These are phyloP conservation scores for Notodonta ziczac DNA, from an alignment of 2,888 invertebrate species.

Conservation along the genomic window DNA sequence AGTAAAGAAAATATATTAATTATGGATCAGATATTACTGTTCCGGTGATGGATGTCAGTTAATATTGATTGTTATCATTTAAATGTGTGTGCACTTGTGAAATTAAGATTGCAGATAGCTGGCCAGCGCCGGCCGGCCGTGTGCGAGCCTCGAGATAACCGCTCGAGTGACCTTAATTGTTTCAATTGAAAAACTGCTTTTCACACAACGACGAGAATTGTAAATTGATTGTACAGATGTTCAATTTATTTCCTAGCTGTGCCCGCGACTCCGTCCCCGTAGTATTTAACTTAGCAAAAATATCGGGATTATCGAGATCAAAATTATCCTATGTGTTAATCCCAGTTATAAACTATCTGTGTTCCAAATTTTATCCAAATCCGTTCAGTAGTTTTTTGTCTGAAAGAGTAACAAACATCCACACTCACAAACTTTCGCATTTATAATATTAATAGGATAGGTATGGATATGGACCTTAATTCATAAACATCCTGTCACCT, in stretches of 20 bases:
- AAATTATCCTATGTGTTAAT: too few relatives aligned
- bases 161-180: slow-evolving; percentile 77
- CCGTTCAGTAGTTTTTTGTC: too few relatives aligned
- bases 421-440: too few relatives aligned
- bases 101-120: slow-evolving; percentile 11
- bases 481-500: background rate
- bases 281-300: too few relatives aligned
- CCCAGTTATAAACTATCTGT: too few relatives aligned
- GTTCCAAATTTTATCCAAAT: too few relatives aligned
- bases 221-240: slow-evolving; percentile 70
- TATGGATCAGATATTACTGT: slow-evolving; percentile 9
- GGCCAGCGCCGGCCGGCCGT: background rate
- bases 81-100: slow-evolving; percentile 9
- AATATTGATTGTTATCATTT: slow-evolving; percentile 8
- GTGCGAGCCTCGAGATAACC: slow-evolving; percentile 22
- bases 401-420: too few relatives aligned
- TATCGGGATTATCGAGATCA: too few relatives aligned
- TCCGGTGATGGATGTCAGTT: slow-evolving; percentile 3
- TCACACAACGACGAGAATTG: slow-evolving; percentile 60
- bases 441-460: too few relatives aligned
- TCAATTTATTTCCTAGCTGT: slow-evolving; percentile 64
- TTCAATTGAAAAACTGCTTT: slow-evolving; percentile 78
- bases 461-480: too few relatives aligned
- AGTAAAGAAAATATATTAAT: slow-evolving; percentile 8
- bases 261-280: too few relatives aligned